Evolutionary conservation across 2,113 vertebrate genomes (phyloP), one percentile per base, ranked within the genome.

Genomic region (Psettodes erumei): DNA sequence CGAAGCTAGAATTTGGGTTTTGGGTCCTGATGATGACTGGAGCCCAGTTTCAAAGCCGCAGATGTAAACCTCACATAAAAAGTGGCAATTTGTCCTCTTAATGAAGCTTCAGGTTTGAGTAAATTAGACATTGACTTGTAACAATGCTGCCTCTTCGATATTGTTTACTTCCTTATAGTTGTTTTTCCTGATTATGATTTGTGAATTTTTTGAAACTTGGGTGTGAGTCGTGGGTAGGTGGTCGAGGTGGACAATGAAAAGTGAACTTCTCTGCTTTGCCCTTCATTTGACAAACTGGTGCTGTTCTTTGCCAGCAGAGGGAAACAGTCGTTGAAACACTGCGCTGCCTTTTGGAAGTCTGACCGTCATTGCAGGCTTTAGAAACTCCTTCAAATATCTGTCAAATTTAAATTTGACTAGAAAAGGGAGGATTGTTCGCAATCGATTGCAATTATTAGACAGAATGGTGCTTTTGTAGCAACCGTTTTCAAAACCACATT

Each of bases 1-100:
- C 50, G 69, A 69, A 74, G 51, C 1, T 28, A n/a, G 53, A 76
- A 61, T 38, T 16, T 15, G 37, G 11, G 12, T 23, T 19, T 61
- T 28, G 19, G 23, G 38, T 59, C 13, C 1, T 18, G 23, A 23
- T 35, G 23, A 8, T 21, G 16, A 11, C 7, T 33, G 8, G 43
- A 47, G 10, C 28, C 19, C 2, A 19, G 4, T 13, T 25, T 58
- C 23, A 37, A 35, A 37, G 27, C 4, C 5, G 30, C 21, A 32
- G 0, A n/a, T 8, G 12, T 13, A n/a, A 37, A 9, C 30, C 38
- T 37, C 19, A 42, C 59, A 48, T 18, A 65, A 18, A 9, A 62
- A 30, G 7, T 4, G 8, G n/a, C 18, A 23, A 25, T 32, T 59
- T 35, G 15, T 25, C 28, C 55, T n/a, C 2, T 33, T 33, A 15